Percentiles rank a stretch among this genome's conserved stretches.
Evolutionary conservation across 2,113 vertebrate species (phyloP).

Genomic region (Zosterops hypoxanthus): DNA sequence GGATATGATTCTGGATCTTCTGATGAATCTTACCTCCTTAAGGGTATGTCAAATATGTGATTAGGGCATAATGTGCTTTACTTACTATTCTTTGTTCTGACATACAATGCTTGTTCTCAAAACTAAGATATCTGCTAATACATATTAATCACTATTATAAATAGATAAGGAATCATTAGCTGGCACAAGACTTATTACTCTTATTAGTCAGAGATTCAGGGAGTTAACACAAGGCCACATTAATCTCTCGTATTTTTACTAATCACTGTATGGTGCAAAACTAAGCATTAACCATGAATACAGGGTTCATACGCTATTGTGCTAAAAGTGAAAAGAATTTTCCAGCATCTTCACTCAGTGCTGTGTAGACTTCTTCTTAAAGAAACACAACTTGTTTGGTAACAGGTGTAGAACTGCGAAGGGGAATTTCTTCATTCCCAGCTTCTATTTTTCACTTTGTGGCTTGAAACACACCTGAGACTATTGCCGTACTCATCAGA

Average conservation of each 20-base stretch:
- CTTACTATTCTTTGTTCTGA: background rate
- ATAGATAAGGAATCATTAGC: background rate
- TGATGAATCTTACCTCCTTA: background rate
- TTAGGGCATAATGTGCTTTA: background rate
- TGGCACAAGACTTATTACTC: background rate
- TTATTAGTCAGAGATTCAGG: background rate
- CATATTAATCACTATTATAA: background rate
- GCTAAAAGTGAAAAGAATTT: background rate
- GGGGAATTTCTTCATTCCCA: background rate
- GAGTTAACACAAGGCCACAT: background rate
- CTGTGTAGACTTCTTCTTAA: background rate
- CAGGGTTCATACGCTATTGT: too few relatives aligned
- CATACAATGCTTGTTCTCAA: background rate
- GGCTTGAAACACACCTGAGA: background rate
- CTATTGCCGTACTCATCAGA: background rate
- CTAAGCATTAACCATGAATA: background rate
- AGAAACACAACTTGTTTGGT: background rate
- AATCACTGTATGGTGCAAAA: background rate
- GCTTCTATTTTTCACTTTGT: background rate
- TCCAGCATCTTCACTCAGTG: background rate
- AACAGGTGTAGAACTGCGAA: background rate
- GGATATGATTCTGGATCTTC: background rate
- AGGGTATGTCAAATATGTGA: background rate
- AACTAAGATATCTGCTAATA: background rate
- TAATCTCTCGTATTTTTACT: background rate